Evolutionary conservation across 1,140 invertebrate genomes (phyloP), one percentile per base, ranked within the genome.

Genomic region (Drosophila orena): DNA sequence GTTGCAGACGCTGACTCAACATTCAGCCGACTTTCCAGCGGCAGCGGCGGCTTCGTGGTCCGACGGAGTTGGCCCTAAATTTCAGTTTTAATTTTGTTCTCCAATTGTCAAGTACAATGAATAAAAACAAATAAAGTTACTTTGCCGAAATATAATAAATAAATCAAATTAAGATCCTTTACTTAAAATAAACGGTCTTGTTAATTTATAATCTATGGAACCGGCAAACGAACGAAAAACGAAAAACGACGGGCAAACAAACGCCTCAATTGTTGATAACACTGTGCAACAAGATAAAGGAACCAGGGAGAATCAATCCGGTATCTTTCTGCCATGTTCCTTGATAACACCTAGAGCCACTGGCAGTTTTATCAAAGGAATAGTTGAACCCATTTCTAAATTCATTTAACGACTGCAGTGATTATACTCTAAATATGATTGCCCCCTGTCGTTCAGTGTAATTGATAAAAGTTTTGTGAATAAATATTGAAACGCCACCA

Each of bases 401-500:
- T 3, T 8, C 30, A 2, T 30, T 3, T 14, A 37, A 37, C 2
- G 4, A 14, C 12, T 37, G 35, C 35, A 4, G 2, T 8, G 11
- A 37, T 14, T 14, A 12, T 14, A 14, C 14, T 37, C 35, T 4
- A 14, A 37, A 30, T 8, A 30, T 8, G 2, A 8, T 3, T 2
- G 2, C 30, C 30, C 20, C 40, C 20, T 66, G 77, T 74, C 42
- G 49, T 8, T 14, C 24, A 81, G 81, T 86, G 81, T 71, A 78
- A 55, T 55, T 66, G 52, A 74, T 74, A 73, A 35, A 79, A 65
- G 34, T 64, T 78, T 62, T 65, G 60, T 55, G 57, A 43, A 44
- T 66, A 80, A 80, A 66, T 79, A 75, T 68, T 62, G 49, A 55
- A 66, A 84, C 79, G 74, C 58, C 76, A 37, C 60, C 81, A 78